phyloP scores from a whole-genome alignment of 2,113 vertebrate species.

The Dascyllus trimaculatus region DNA sequence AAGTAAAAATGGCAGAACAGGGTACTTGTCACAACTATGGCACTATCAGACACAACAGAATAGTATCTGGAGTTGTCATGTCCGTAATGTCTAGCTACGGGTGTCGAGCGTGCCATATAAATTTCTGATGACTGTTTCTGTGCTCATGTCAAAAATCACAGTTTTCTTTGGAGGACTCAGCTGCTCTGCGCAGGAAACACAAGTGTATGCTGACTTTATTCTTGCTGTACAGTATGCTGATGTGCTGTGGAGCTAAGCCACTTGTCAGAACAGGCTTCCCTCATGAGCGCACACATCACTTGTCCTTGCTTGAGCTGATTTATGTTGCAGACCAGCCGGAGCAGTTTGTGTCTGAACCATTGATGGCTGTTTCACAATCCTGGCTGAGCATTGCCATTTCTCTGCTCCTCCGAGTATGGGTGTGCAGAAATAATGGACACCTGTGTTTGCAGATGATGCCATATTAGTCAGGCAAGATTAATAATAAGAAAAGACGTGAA shows the following conservation, averaged over 20 bases:
- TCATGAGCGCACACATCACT: background rate
- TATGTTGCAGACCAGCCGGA: background rate
- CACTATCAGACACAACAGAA: background rate
- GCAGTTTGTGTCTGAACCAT: background rate
- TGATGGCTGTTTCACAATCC: background rate
- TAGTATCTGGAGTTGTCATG: background rate
- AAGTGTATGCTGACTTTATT: background rate
- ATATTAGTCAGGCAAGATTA: background rate
- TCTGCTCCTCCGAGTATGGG: background rate
- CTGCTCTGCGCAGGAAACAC: background rate
- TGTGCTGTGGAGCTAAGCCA: background rate
- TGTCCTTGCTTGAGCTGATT: background rate
- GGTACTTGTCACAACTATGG: slow-evolving; percentile 5
- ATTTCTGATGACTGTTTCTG: background rate
- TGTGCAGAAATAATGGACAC: background rate
- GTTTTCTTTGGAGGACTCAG: background rate
- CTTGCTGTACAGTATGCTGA: background rate
- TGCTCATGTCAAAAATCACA: background rate
- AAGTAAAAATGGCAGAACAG: background rate
- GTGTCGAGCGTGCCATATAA: background rate
- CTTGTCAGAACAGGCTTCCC: slow-evolving; percentile 12
- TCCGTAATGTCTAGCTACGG: background rate
- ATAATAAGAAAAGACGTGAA: background rate
- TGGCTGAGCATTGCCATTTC: background rate
- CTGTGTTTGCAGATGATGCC: background rate